phyloP scores from a whole-genome alignment of 2,113 vertebrate genomes.

The Lepidothrix coronata region DNA sequence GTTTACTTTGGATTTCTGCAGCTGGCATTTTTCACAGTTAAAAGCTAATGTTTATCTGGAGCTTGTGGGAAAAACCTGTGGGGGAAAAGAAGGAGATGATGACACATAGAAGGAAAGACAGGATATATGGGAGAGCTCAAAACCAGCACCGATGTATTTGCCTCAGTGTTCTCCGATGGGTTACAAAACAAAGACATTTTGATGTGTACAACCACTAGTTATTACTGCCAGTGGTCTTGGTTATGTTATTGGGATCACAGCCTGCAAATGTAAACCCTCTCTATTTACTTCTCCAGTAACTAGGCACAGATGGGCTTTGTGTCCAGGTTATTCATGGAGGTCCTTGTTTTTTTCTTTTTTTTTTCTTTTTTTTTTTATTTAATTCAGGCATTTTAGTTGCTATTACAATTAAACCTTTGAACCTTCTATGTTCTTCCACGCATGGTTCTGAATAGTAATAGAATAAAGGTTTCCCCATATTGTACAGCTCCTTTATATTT shows the following conservation, averaged over 20 bases:
- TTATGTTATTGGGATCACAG: background rate
- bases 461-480: background rate
- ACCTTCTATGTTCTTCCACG: background rate
- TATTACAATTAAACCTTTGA: conserved; percentile 40
- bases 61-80: conserved; percentile 4
- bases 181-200: conserved; percentile 8
- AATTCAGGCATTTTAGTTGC: background rate
- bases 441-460: background rate
- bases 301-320: conserved; percentile 33
- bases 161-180: background rate
- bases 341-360: background rate
- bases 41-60: conserved; percentile 14
- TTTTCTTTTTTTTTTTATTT: background rate
- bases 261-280: background rate
- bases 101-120: background rate
- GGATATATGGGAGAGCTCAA: background rate
- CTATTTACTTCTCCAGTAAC: background rate
- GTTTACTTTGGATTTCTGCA: conserved; percentile 49
- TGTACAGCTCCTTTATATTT: background rate
- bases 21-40: conserved; percentile 39
- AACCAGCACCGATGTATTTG: background rate
- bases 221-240: background rate
- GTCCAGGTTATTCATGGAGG: background rate
- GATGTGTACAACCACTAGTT: background rate
- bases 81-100: background rate